Percentiles rank a stretch among this genome's conserved stretches.
These are phyloP conservation scores for Nothobranchius furzeri DNA, from an alignment of 2,113 vertebrate genomes.

Conservation along the genomic window DNA sequence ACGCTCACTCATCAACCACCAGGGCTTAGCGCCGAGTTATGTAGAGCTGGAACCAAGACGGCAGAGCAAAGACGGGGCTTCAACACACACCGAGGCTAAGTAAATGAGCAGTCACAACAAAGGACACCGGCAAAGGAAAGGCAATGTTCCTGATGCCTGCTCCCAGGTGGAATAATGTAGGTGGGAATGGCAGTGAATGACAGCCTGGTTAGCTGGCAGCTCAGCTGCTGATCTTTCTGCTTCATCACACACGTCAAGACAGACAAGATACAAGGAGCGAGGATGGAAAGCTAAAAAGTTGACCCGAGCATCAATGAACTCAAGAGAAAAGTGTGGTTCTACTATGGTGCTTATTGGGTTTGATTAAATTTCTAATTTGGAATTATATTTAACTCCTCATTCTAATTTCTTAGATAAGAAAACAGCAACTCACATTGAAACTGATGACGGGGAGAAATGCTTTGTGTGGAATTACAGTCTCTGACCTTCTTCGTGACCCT, in stretches of 20 bases:
- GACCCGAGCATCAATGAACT: constrained; percentile 9
- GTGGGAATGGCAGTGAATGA: constrained; percentile 33
- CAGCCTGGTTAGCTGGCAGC: constrained; percentile 30
- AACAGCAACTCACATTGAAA: constrained; percentile 8
- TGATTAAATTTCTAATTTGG: neutral
- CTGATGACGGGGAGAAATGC: constrained; percentile 11
- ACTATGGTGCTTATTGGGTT: neutral
- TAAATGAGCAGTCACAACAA: constrained; percentile 62
- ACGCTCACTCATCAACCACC: constrained; percentile 43
- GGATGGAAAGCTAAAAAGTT: constrained; percentile 30
- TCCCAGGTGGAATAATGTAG: constrained; percentile 38
- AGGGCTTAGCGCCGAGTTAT: constrained; percentile 24
- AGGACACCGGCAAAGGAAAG: constrained; percentile 42
- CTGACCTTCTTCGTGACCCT: constrained; percentile 38
- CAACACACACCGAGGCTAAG: constrained; percentile 47
- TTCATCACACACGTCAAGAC: constrained; percentile 56
- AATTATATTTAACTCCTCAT: neutral
- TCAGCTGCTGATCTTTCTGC: constrained; percentile 31
- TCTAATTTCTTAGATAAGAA: neutral
- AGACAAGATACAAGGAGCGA: constrained; percentile 22
- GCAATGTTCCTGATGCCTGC: constrained; percentile 40
- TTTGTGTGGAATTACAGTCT: constrained; percentile 35
- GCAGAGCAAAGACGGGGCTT: constrained; percentile 59
- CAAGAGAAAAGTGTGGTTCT: constrained; percentile 8
- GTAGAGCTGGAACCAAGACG: constrained; percentile 45